phyloP scores from a whole-genome alignment of 2,797 vertebrate genomes.

The Cyclura pinguis region DNA sequence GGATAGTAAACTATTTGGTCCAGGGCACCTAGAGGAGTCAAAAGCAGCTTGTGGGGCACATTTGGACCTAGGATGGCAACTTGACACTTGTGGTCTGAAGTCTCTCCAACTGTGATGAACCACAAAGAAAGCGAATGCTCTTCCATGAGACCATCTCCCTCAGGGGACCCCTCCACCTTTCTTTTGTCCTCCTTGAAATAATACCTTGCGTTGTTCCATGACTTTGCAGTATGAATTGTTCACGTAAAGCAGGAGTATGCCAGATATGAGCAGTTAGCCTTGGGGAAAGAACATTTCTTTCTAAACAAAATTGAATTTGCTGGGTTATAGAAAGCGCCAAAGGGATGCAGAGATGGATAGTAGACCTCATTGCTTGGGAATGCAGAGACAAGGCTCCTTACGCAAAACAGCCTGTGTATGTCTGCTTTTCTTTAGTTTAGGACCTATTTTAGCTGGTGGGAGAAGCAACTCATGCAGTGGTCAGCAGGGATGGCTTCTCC shows the following conservation, averaged over 20 bases:
- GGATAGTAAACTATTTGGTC: too few relatives aligned
- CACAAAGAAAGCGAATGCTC: not conserved
- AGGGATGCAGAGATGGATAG: not conserved
- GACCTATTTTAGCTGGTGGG: not conserved
- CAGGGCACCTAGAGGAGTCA: too few relatives aligned
- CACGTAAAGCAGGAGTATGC: not conserved
- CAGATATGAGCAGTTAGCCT: conserved; percentile 15
- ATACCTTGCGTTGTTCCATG: not conserved
- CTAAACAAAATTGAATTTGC: conserved; percentile 13
- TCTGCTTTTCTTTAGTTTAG: not conserved
- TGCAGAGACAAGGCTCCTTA: too few relatives aligned
- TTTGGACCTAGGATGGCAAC: too few relatives aligned
- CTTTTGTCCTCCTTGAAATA: not conserved
- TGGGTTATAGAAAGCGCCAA: not conserved
- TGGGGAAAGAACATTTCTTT: conserved; percentile 9
- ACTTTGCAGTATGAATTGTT: not conserved
- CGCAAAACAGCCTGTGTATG: too few relatives aligned
- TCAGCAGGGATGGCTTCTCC: too few relatives aligned
- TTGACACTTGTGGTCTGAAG: too few relatives aligned
- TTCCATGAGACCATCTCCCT: not conserved
- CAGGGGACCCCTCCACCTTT: not conserved
- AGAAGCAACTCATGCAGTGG: not conserved
- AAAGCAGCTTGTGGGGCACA: too few relatives aligned
- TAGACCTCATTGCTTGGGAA: not conserved
- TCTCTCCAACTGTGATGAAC: not conserved